Base-by-base conservation (phyloP, 2,797 vertebrate species). In the Lutjanus campechanus region DNA sequence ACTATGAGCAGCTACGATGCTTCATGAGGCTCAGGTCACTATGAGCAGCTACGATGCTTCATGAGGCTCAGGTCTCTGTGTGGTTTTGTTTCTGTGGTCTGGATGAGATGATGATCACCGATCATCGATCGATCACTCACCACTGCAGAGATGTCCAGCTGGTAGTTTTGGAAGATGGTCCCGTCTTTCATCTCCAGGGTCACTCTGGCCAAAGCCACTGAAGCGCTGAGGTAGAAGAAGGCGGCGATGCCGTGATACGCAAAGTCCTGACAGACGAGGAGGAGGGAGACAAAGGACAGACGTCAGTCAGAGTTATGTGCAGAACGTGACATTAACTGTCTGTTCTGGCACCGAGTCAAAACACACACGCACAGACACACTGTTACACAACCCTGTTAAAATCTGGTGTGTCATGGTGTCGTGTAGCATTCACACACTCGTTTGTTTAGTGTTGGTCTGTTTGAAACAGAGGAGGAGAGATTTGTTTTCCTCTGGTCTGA, bases 161-260 rank as follows among this genome's bases (percentile, higher is more conserved):
- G 85, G 84, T 96, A 95, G 68, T 67, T 61, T 1, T 7, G 12
- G 19, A 16, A 53, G 0, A 0, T 1, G 0, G 0, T 0, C 1
- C 0, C 8, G 0, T 29, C 0, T 2, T 3, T 13, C 1, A 77
- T 11, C 0, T 56, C 40, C 64, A 94, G 13, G 0, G 95, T 96
- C 17, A 94, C 69, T 7, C 2, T 83, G 54, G 95, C 95, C 70
- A 95, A 62, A 4, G 84, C 17, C 20, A 96, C 95, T 0, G 96
- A 94, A 0, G 95, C 94, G 11, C 95, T 95, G 74, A 96, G 92
- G 90, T 96, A 96, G 83, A 96, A 93, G 69, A 95, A 83, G 22
- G 95, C 85, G 0, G 95, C 95, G 4, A 95, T 55, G 15, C 79
- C 81, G 1, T 96, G 95, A 76, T 94, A 96, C 3, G 19, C 13